Evolutionary conservation across 1,140 invertebrate species (phyloP), one percentile per base, ranked within the genome.

Genomic region (Bombus pyrosoma): DNA sequence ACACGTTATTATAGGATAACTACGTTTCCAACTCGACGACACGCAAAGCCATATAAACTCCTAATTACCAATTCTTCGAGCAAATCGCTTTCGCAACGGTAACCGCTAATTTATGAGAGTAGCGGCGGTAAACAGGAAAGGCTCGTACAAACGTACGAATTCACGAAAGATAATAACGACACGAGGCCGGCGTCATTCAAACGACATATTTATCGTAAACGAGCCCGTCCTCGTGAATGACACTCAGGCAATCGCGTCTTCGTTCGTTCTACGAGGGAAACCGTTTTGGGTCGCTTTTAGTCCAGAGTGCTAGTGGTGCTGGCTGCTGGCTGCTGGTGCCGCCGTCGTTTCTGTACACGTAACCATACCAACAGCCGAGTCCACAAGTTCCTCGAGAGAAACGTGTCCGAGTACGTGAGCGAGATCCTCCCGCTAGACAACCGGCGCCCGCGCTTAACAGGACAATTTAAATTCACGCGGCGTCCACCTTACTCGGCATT

Each of bases 401-500:
- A 91, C 88, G 88, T 88, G 90, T 90, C 90, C 90, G 88, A 89
- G 86, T 92, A 93, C 93, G 93, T 93, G 93, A 92, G 90, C 81
- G 81, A 93, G 93, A 93, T 93, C 90, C 90, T 89, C 72, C 86
- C 81, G 88, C 91, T 93, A 93, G 93, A 93, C 93, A 93, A 93
- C 91, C 91, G 91, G 90, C 89, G 92, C 92, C 91, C 92, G 90
- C 87, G 81, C 91, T 93, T 92, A 93, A 93, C 87, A 92, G 86
- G 90, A 92, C 91, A 86, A 93, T 93, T 93, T 93, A 93, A 93
- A 93, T 93, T 93, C 93, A 93, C 90, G 87, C 91, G 78, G 86
- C 89, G 92, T 93, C 86, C 64, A 72, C 77, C 86, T 91, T 89
- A 73, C 80, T 84, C 77, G 57, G 47, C 77, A 59, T 77, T 80